Evolutionary conservation across 2,113 vertebrate species (phyloP), one percentile per base, ranked within the genome.

Genomic region (Turdus rufiventris): DNA sequence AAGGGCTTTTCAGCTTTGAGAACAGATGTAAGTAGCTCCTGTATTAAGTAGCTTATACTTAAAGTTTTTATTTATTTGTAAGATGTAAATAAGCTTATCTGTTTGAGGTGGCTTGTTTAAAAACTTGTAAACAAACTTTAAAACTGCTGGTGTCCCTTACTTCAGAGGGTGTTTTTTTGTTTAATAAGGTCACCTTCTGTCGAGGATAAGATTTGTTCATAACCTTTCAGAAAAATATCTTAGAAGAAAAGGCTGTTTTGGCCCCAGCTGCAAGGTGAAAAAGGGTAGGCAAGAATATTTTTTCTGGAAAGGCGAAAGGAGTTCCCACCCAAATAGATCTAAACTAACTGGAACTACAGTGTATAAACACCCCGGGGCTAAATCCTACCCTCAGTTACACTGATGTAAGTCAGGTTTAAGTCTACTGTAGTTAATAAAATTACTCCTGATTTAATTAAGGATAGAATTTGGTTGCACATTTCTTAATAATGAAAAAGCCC

Each of bases 291-390:
- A 91, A 45, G 80, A 94, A 77, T 96, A 91, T 88, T 90, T 88
- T 93, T 95, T 86, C 85, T 96, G 93, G 88, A 88, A 80, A 87
- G 91, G 79, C 72, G 53, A 96, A 91, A 91, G 79, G 79, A 94
- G 90, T 97, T 96, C 92, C 94, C 96, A 94, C 94, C 91, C 96
- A 95, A 93, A 94, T 95, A 96, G 91, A 88, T 93, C 85, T 92
- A 90, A 95, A 96, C 89, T 97, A 95, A 91, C 93, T 96, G 85
- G 82, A 96, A 80, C 93, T 91, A 58, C 73, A 94, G 71, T 60
- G 42, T 89, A 92, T 97, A 93, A 96, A 96, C 85, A 86, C 36
- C 74, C 91, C 2, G 21, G 48, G 70, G 91, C 88, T 95, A 91
- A 95, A 91, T 94, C 71, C 53, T 97, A 86, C 89, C 88, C 88